Percentiles rank a stretch among this genome's conserved stretches.
Evolutionary conservation across 2,113 vertebrate genomes (phyloP).

Genomic region (Toxostoma redivivum): DNA sequence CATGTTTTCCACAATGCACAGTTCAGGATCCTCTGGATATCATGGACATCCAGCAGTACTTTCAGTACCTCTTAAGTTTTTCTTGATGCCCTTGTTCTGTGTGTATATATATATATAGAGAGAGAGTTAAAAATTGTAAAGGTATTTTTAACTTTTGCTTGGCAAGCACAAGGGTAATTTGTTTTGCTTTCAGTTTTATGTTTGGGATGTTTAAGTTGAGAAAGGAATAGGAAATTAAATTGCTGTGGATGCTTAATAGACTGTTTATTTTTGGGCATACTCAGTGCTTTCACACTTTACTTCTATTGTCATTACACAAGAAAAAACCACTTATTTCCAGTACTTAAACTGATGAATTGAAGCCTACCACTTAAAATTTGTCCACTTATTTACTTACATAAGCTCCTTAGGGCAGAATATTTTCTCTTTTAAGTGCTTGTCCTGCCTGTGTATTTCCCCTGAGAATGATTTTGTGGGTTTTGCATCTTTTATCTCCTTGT

Average conservation of each 20-base stretch:
- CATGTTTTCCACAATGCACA: background rate
- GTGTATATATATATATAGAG: too few relatives aligned
- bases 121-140: background rate
- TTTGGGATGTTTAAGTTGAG: background rate
- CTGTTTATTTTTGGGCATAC: background rate
- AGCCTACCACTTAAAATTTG: background rate
- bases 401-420: background rate
- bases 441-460: background rate
- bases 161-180: background rate
- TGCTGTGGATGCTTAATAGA: background rate
- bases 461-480: background rate
- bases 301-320: background rate
- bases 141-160: background rate
- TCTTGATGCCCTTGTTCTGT: background rate
- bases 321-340: background rate
- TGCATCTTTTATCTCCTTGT: background rate
- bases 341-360: background rate
- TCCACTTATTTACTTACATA: background rate
- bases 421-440: background rate
- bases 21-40: background rate
- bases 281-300: background rate
- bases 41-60: background rate
- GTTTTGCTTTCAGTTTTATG: background rate
- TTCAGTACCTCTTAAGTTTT: background rate
- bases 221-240: background rate